Percentiles rank a stretch among this genome's conserved stretches.
These are phyloP conservation scores for Calycopis cecrops DNA, from an alignment of 1,140 invertebrate genomes.

Conservation along the genomic window DNA sequence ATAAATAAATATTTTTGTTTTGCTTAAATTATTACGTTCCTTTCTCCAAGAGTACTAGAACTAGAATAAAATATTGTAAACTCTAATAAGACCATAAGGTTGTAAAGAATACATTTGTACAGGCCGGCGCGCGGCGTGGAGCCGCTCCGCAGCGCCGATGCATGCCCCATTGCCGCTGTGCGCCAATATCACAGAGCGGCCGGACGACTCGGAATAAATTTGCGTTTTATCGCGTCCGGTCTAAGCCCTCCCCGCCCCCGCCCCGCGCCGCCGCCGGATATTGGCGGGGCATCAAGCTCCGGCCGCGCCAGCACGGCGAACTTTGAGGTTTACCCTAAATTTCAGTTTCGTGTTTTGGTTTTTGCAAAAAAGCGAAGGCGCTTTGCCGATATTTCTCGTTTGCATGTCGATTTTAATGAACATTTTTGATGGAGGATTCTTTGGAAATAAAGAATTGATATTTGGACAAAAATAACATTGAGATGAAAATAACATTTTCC, in stretches of 20 bases:
- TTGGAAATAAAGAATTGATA: too few species aligned
- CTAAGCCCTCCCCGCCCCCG: neutral
- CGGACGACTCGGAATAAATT: slow-evolving; percentile 29
- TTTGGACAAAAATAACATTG: too few species aligned
- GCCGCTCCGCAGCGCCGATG: neutral
- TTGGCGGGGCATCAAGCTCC: neutral
- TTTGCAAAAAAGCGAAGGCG: neutral
- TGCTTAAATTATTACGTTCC: too few species aligned
- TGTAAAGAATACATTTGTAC: slow-evolving; percentile 4
- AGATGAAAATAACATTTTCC: too few species aligned
- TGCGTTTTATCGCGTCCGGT: slow-evolving; percentile 31
- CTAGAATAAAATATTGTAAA: too few species aligned
- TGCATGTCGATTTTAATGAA: too few species aligned
- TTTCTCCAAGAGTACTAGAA: too few species aligned
- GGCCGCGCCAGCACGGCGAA: neutral
- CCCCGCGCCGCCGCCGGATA: neutral
- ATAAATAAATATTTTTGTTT: too few species aligned
- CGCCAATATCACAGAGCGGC: slow-evolving; percentile 17
- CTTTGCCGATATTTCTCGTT: too few species aligned
- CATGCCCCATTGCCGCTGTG: slow-evolving; percentile 2
- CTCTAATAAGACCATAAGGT: too few species aligned
- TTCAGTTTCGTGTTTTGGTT: neutral
- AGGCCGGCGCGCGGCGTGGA: neutral
- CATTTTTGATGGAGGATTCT: too few species aligned
- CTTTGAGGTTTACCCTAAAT: slow-evolving; percentile 8